Evolutionary conservation across 2,797 vertebrate species (phyloP).

Genomic region (Lepidocolaptes lacrymiger): DNA sequence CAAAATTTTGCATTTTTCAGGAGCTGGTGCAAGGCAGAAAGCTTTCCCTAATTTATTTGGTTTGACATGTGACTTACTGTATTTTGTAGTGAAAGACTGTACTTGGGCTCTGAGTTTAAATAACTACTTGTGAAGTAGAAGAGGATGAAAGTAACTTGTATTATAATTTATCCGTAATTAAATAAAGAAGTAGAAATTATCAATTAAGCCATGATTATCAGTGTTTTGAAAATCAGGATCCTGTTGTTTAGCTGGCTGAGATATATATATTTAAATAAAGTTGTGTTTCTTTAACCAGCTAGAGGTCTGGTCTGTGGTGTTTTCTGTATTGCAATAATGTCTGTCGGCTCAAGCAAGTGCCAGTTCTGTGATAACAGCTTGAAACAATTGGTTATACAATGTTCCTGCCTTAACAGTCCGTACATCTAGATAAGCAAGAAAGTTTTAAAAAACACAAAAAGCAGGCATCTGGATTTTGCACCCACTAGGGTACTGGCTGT

Average conservation of each 20-base stretch:
- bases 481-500: not conserved
- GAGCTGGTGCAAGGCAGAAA: not conserved
- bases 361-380: constrained; percentile 18
- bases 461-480: constrained; percentile 21
- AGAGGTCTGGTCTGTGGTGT: not conserved
- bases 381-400: constrained; percentile 44
- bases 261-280: not conserved
- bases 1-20: not conserved
- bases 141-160: not conserved
- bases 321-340: not conserved
- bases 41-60: not conserved
- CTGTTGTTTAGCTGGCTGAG: not conserved
- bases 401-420: constrained; percentile 13
- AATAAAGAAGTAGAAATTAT: not conserved
- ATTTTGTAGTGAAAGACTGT: not conserved
- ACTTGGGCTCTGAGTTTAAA: not conserved
- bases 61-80: not conserved
- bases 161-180: not conserved
- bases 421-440: constrained; percentile 46
- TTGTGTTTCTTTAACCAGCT: not conserved
- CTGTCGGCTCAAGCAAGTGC: not conserved
- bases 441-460: not conserved
- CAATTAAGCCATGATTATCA: not conserved
- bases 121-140: not conserved
- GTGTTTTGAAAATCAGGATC: not conserved